phyloP scores from a whole-genome alignment of 2,888 invertebrate genomes.

The Aporophyla lueneburgensis region DNA sequence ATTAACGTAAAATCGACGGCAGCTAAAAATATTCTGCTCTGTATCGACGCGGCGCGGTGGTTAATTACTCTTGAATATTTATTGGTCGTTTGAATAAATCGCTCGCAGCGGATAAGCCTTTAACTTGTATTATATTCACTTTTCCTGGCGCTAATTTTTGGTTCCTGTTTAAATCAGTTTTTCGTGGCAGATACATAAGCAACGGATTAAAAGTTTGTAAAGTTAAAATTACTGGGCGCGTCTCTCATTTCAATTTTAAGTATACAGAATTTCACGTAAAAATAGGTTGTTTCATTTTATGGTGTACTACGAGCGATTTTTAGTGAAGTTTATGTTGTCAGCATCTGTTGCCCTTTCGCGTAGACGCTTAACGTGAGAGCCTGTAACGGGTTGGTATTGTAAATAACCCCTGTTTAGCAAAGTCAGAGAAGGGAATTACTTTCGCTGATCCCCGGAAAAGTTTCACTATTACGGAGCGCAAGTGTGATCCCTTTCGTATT shows the following conservation, averaged over 20 bases:
- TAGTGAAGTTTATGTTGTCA: conserved; percentile 67
- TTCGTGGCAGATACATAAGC: conserved; percentile 36
- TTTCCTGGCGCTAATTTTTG: conserved; percentile 78
- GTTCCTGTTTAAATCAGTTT: conserved; percentile 69
- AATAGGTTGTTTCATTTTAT: conserved; percentile 49
- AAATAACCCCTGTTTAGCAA: conserved; percentile 78
- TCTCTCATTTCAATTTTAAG: conserved; percentile 21
- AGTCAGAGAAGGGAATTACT: conserved; percentile 80
- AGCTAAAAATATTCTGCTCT: conserved; percentile 84
- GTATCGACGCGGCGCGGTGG: conserved; percentile 83
- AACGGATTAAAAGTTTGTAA: conserved; percentile 23
- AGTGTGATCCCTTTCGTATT: conserved; percentile 85
- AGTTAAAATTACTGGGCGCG: conserved; percentile 5
- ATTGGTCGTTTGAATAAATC: conserved; percentile 90
- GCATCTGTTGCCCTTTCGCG: conserved; percentile 69
- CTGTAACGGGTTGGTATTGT: conserved; percentile 73
- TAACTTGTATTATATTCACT: conserved; percentile 86
- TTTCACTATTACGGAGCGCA: conserved; percentile 82
- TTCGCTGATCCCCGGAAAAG: conserved; percentile 81
- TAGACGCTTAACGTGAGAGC: conserved; percentile 68
- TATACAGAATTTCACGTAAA: conserved; percentile 18
- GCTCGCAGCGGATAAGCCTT: conserved; percentile 85
- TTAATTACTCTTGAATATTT: conserved; percentile 90
- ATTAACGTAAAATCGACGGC: conserved; percentile 85
- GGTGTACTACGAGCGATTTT: conserved; percentile 45